Base-by-base conservation (phyloP, 1,140 invertebrate genomes). In the Drosophila funebris region DNA sequence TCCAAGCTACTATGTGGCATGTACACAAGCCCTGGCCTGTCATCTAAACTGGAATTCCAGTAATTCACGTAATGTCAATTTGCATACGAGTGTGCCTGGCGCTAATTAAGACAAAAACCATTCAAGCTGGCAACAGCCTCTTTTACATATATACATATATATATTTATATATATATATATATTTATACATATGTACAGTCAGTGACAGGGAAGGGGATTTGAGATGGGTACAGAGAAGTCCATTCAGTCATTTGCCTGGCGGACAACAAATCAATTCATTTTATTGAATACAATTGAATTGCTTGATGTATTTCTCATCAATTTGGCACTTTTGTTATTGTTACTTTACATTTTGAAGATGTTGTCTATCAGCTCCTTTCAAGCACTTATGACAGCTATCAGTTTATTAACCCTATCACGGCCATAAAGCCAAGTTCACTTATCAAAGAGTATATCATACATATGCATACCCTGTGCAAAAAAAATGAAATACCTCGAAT, bases 241-340 rank as follows among this genome's bases (percentile, higher is more conserved):
- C 36, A 61, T 61, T 37, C 22, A 76, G 77, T 36, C 33, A 36
- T 36, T n/a, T 36, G 33, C 4, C 11, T 13, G 4, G 66, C 66
- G 61, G 77, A 74, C 77, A 88, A 70, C 82, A 85, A 88, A 88
- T 87, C 83, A 85, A 87, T 87, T 87, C 82, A 87, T 87, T 78
- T 78, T 64, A 87, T 87, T 82, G 71, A 82, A 87, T 80, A 82
- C 83, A 87, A 87, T 87, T 87, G 83, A 85, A 71, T 52, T 52
- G 54, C 69, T 68, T 37, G 16, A 16, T 36, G 18, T 33, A 11
- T 60, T 44, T 52, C 37, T 33, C 13, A 39, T 50, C 61, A 67
- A 33, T 66, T 57, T 71, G 24, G 20, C 39, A 48, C 44, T 43
- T 57, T 31, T 60, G 46, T 60, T 52, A 8, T 46, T 11, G 16